Evolutionary conservation across 1,140 invertebrate species (phyloP), one percentile per base, ranked within the genome.

Genomic region (Druon quercuslanigerum): DNA sequence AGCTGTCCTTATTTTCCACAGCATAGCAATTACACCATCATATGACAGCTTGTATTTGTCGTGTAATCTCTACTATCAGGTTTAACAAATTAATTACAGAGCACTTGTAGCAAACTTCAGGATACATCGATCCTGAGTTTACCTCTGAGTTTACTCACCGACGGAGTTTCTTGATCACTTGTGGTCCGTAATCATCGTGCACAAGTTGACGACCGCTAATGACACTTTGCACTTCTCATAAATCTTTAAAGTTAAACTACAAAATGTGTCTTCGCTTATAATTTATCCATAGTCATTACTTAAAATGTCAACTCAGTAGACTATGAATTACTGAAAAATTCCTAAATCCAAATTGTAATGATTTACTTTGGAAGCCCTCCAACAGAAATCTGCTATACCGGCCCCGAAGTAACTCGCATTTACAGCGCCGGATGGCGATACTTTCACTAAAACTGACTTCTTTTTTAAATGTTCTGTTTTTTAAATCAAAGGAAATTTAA

Each of bases 361-460:
- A 66, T 40, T 33, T 66, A 6, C 12, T 16, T 33, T 14, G 5
- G 40, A 46, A 66, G 60, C 16, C 60, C n/a, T 13, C 9, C 0
- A n/a, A 33, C 12, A 66, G 60, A 66, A 40, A 66, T n/a, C 60
- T 66, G 16, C 60, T 14, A 13, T 66, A 66, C 40, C 60, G 25
- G n/a, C 60, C 33, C 9, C 25, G 2, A 66, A 33, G 25, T 66
- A 66, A 66, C 40, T 66, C 60, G 2, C 14, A 5, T 40, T 66
- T 13, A 16, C 33, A 66, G 33, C 25, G 25, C 16, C 60, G 25
- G 60, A 66, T 66, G 60, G 60, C 60, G 60, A n/a, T 66, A 66
- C 60, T 66, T 66, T 66, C 33, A 66, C 60, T 40, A n/a, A 66
- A n/a, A 40, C 40, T 40, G 20, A 46, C 16, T 33, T 40, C 33